Conservation (phyloP, 2,888 invertebrate genomes). For the Sicus ferrugineus region DNA sequence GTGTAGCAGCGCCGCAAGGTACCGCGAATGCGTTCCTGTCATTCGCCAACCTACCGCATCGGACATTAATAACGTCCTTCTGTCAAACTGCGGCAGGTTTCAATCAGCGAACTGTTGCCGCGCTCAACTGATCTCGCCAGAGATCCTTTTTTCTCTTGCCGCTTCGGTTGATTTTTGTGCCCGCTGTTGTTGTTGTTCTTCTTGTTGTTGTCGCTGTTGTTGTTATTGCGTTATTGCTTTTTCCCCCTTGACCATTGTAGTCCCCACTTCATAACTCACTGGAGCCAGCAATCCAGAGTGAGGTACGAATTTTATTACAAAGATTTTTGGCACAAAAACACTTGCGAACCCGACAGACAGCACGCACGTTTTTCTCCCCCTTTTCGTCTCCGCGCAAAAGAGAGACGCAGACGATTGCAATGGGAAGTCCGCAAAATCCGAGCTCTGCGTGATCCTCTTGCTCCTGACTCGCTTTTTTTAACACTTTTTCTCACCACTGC, state of each 20-base stretch:
- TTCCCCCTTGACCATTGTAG: conserved; percentile 21
- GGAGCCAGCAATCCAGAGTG: not conserved
- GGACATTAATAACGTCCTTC: conserved; percentile 53
- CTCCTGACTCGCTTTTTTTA: not conserved
- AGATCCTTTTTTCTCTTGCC: conserved; percentile 4
- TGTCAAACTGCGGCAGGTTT: conserved; percentile 59
- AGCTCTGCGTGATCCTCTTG: too few species aligned
- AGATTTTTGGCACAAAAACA: conserved; percentile 37
- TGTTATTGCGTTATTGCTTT: conserved; percentile 36
- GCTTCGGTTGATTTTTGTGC: conserved; percentile 17
- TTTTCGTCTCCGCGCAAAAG: too few species aligned
- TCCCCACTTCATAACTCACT: conserved; percentile 29
- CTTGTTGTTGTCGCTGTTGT: conserved; percentile 8
- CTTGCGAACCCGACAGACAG: conserved; percentile 31
- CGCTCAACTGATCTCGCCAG: conserved; percentile 14
- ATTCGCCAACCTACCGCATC: conserved; percentile 56
- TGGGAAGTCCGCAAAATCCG: too few species aligned
- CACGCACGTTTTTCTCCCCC: conserved; percentile 13
- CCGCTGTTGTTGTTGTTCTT: conserved; percentile 9
- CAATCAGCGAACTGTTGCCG: conserved; percentile 49
- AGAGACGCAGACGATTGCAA: too few species aligned
- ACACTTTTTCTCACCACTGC: not conserved
- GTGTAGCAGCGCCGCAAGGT: not conserved
- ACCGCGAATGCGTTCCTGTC: conserved; percentile 21
- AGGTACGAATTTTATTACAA: conserved; percentile 22